Conservation (phyloP, 35 echinoderm and acorn worm species). For the Ophiothrix spiculata region DNA sequence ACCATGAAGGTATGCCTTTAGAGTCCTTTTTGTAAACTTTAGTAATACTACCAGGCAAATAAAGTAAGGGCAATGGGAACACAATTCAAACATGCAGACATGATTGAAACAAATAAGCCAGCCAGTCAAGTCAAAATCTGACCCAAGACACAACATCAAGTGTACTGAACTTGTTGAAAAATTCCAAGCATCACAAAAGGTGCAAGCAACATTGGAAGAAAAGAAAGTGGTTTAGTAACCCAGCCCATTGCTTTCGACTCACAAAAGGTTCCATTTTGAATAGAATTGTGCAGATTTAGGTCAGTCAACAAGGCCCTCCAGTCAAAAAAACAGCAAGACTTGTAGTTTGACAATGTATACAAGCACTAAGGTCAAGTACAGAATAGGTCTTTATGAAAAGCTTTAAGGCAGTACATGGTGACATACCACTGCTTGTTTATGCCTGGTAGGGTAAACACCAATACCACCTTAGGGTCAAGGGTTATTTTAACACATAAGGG, state of each 20-base stretch:
- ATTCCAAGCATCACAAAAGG: not conserved
- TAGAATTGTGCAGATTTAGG: constrained; percentile 13
- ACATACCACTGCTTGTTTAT: not conserved
- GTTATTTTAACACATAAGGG: not conserved
- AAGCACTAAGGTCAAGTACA: not conserved
- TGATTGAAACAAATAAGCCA: not conserved
- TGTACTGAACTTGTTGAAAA: not conserved
- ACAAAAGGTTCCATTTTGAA: not conserved
- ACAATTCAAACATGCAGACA: not conserved
- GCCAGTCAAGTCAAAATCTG: not conserved
- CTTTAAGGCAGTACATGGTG: not conserved
- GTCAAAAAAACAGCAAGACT: not conserved
- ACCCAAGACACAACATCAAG: not conserved
- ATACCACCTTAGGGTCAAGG: not conserved
- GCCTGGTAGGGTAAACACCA: not conserved
- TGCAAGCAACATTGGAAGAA: not conserved
- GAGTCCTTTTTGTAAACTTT: too few species aligned
- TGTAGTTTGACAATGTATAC: not conserved
- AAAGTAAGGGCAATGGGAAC: not conserved
- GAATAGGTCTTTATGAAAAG: not conserved
- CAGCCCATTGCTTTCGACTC: not conserved
- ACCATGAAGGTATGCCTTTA: too few species aligned
- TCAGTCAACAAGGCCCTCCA: not conserved
- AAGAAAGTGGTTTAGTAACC: not conserved
- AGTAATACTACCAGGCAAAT: too few species aligned